Conservation (phyloP, 2,888 invertebrate species). For the Rhodophaea formosa region DNA sequence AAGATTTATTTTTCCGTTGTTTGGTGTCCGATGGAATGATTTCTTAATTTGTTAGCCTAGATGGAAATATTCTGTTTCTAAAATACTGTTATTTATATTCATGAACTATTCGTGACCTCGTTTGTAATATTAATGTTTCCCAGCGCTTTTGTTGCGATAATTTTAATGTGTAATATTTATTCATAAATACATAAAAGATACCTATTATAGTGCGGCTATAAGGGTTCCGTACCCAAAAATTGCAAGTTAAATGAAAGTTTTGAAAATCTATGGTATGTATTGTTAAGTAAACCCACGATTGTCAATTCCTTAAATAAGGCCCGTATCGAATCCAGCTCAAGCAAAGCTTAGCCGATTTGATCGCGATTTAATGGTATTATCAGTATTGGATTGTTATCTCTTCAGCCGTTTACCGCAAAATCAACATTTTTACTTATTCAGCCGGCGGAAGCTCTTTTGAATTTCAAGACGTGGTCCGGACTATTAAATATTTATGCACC, state of each 20-base stretch:
- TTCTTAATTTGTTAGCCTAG: neutral
- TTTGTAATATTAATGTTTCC: neutral
- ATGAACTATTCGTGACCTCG: neutral
- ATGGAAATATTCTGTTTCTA: neutral
- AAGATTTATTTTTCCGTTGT: neutral
- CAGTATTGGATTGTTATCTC: neutral
- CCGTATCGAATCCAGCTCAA: neutral
- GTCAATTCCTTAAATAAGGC: no score
- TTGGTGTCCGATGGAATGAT: neutral
- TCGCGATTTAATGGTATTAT: neutral
- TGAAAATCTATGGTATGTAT: no score
- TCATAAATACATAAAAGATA: no score
- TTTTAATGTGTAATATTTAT: neutral
- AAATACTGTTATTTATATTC: neutral
- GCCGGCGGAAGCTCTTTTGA: slow-evolving; percentile 14
- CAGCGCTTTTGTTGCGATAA: no score
- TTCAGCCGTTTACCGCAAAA: neutral
- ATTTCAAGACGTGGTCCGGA: slow-evolving; percentile 14
- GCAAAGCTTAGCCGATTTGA: neutral
- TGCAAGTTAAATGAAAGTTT: no score
- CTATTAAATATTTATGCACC: slow-evolving; percentile 11
- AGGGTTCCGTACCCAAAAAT: no score
- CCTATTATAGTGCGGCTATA: no score
- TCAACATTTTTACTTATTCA: slow-evolving; percentile 13
- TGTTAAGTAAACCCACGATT: no score